Conservation (phyloP, 2,113 vertebrate species). For the Ariopsis seemanni region DNA sequence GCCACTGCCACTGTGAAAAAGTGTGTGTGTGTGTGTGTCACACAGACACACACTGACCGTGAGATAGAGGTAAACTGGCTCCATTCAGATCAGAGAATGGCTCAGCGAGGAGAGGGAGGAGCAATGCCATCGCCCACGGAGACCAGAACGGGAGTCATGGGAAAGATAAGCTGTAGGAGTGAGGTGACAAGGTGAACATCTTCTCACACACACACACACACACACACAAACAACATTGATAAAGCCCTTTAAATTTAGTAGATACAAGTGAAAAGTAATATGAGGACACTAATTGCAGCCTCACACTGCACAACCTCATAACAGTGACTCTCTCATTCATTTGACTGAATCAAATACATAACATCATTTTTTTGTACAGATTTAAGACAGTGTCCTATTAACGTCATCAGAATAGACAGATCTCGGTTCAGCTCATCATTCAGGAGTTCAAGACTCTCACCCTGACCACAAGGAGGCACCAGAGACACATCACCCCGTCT, state of each 20-base stretch:
- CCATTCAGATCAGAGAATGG: conserved; percentile 48
- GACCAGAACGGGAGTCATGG: conserved; percentile 54
- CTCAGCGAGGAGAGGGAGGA: conserved; percentile 39
- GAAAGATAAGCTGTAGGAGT: conserved; percentile 57
- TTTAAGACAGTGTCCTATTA: not conserved
- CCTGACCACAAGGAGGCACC: conserved; percentile 45
- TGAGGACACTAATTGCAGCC: not conserved
- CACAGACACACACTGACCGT: conserved; percentile 35
- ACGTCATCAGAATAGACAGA: not conserved
- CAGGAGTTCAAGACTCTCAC: not conserved
- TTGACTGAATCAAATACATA: not conserved
- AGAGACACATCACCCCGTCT: conserved; percentile 41
- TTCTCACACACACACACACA: conserved; percentile 37
- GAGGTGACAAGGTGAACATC: conserved; percentile 47
- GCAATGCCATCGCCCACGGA: conserved; percentile 40
- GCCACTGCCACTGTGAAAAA: conserved; percentile 9
- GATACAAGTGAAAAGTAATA: not conserved
- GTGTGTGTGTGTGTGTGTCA: conserved; percentile 20
- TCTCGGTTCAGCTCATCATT: not conserved
- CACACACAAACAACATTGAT: conserved; percentile 9
- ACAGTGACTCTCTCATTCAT: not conserved
- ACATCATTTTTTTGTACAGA: not conserved
- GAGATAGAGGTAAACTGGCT: conserved; percentile 50
- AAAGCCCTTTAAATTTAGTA: conserved; percentile 1
- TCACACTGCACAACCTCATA: not conserved